Evolutionary conservation across 2,888 invertebrate genomes (phyloP), one percentile per base, ranked within the genome.

Genomic region (Eilema depressum): DNA sequence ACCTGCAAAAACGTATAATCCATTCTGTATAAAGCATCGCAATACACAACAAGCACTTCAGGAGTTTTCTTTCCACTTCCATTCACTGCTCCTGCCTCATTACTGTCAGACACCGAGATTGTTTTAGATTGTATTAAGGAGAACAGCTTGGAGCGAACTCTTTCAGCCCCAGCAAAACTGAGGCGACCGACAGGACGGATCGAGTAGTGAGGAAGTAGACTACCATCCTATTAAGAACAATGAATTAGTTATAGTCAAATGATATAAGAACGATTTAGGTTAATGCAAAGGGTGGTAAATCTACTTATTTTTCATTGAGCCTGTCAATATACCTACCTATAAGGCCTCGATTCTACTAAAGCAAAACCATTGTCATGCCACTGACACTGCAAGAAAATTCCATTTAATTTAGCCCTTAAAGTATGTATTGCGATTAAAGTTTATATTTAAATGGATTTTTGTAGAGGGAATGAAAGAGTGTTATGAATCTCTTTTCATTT

Each of bases 1-100:
- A 97, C 97, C 93, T 97, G 96, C 76, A 96, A 94, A 74, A 97
- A 96, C 0, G 97, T 97, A 85, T 96, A 97, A 86, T 97, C 97
- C 78, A 97, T 90, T 80, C 95, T 95, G 69, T 95, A 95, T 66
- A 97, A 92, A 68, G 96, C 95, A 68, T 95, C 93, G 85, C 97
- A 97, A 84, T 97, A 96, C 20, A 97, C 89, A 28, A 97, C 96
- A 26, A 97, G 83, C n/a, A 28, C n/a, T 17, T 33, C 20, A 25
- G 33, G 17, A 41, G 63, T n/a, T 11, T 17, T 84, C 11, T 75
- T 30, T 89, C 85, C n/a, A 88, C 64, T 1, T 82, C 84, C n/a
- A 88, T 66, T 1, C 81, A 75, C 23, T 71, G 68, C 56, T 69
- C 11, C 61, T 30, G 30, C 11, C 12, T 7, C 53, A 11, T 64